Conservation (phyloP, 2,797 vertebrate species). For the Delichon dasypus region DNA sequence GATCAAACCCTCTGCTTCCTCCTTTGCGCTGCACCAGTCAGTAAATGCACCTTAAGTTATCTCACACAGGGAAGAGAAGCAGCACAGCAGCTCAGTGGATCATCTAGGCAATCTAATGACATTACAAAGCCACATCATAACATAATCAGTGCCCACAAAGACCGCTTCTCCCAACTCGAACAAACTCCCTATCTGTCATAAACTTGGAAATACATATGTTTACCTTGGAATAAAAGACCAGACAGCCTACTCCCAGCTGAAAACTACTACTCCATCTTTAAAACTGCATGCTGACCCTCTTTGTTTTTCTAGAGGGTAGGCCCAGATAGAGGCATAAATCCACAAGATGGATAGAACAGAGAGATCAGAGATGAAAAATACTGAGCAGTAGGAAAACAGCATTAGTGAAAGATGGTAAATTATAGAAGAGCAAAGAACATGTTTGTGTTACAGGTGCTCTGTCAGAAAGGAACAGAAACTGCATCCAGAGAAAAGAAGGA, state of each 20-base stretch:
- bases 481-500: background rate
- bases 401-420: background rate
- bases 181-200: background rate
- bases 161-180: background rate
- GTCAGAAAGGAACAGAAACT: background rate
- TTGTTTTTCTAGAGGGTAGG: background rate
- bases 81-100: background rate
- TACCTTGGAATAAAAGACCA: background rate
- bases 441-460: background rate
- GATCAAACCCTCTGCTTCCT: background rate
- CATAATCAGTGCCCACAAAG: background rate
- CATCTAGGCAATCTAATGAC: background rate
- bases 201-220: background rate
- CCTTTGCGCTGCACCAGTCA: background rate
- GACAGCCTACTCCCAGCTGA: background rate
- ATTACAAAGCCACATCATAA: background rate
- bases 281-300: background rate
- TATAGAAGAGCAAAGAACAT: background rate
- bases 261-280: background rate
- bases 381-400: background rate
- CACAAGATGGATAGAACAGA: background rate
- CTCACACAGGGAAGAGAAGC: background rate
- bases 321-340: background rate
- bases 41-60: background rate
- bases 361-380: background rate